Conservation (phyloP, 2,888 invertebrate species). For the Drosophila kambysellisi region DNA sequence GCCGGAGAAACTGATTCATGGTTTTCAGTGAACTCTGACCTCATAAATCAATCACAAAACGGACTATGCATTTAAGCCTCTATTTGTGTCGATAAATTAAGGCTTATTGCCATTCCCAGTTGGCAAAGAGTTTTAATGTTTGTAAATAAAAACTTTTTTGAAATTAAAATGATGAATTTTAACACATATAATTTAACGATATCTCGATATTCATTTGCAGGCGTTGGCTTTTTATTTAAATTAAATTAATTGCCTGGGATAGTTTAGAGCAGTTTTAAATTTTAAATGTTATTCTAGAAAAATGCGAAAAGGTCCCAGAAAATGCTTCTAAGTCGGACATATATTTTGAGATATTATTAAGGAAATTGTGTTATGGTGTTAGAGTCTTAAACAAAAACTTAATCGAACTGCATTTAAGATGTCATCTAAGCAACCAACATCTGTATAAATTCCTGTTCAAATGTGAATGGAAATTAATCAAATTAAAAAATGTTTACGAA, state of each 20-base stretch:
- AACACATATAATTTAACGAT: background rate
- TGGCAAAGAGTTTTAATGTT: background rate
- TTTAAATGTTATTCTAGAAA: background rate
- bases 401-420: background rate
- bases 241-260: background rate
- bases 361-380: background rate
- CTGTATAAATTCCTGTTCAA: background rate
- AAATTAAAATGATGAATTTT: background rate
- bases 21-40: conserved; percentile 1
- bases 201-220: background rate
- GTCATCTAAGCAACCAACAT: background rate
- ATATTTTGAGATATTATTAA: background rate
- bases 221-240: background rate
- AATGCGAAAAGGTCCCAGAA: too few relatives aligned
- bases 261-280: background rate
- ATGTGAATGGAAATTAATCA: background rate
- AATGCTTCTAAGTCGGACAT: background rate
- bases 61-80: conserved; percentile 13
- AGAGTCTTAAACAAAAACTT: background rate
- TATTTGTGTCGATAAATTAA: conserved; percentile 19
- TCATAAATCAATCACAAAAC: conserved; percentile 39
- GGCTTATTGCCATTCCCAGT: background rate
- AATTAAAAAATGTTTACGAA: background rate
- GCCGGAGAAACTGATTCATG: conserved; percentile 18
- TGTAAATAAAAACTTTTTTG: background rate